phyloP scores from a whole-genome alignment of 2,797 vertebrate genomes.

The Stomatorhinus walkeri region DNA sequence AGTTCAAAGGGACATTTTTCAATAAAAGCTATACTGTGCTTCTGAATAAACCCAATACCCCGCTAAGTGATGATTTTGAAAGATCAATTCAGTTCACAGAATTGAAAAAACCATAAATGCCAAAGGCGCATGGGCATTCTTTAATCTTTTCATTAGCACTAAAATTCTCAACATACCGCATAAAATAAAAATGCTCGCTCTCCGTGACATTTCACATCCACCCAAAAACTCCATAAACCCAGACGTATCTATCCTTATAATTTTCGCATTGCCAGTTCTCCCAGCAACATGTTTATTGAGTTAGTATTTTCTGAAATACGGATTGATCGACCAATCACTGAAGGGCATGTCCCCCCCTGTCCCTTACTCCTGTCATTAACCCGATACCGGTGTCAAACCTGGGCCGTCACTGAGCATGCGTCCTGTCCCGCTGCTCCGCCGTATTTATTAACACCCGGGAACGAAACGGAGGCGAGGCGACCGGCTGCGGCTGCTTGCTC shows the following conservation, averaged over 20 bases:
- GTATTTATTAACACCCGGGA: not conserved
- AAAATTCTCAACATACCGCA: not conserved
- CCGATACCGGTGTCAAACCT: not conserved
- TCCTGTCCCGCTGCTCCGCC: not conserved
- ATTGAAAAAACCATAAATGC: not conserved
- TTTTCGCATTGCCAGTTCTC: not conserved
- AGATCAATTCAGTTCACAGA: not conserved
- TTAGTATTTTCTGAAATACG: not conserved
- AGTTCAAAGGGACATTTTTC: not conserved
- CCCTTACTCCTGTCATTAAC: not conserved
- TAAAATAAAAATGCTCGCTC: not conserved
- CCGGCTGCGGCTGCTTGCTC: not conserved
- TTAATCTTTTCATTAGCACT: not conserved
- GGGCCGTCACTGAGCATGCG: conserved; percentile 18
- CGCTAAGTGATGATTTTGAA: not conserved
- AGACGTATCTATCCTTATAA: not conserved
- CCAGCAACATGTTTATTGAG: not conserved
- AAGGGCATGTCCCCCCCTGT: not conserved
- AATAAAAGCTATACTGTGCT: not conserved
- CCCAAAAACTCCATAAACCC: not conserved
- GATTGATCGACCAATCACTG: not conserved
- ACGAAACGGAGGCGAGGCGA: not conserved
- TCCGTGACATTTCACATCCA: not conserved
- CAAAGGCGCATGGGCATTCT: not conserved
- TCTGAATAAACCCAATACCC: not conserved